Percentiles rank a stretch among this genome's conserved stretches.
phyloP scores from a whole-genome alignment of 2,113 vertebrate genomes.

The Corythaixoides concolor region DNA sequence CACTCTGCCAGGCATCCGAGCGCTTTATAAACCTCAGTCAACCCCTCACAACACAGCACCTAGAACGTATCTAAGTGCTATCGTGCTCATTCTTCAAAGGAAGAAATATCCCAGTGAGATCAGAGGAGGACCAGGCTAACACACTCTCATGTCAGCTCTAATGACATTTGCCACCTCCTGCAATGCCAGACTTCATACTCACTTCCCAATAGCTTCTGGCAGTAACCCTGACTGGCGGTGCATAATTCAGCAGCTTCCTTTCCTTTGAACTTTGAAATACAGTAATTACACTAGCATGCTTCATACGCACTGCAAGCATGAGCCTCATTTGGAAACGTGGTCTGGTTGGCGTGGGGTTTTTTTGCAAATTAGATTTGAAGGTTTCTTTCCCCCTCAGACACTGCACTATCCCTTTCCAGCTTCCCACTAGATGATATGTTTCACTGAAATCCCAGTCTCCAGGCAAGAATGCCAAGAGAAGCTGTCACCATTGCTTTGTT shows the following conservation, averaged over 20 bases:
- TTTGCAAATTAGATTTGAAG: not conserved
- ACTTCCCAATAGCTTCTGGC: not conserved
- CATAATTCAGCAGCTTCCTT: not conserved
- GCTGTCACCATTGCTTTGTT: not conserved
- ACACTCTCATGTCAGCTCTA: not conserved
- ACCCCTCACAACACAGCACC: not conserved
- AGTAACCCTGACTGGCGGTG: not conserved
- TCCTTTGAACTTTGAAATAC: not conserved
- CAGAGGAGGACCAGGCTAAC: not conserved
- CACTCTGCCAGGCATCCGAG: not conserved
- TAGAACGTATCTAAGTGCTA: not conserved
- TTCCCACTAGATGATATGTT: not conserved
- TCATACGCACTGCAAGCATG: not conserved
- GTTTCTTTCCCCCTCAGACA: not conserved
- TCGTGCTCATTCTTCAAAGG: not conserved
- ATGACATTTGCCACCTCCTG: not conserved
- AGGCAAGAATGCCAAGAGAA: not conserved
- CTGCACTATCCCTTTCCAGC: not conserved
- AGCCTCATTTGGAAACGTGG: not conserved
- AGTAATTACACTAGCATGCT: not conserved
- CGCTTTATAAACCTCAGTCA: not conserved
- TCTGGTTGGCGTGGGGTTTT: rapidly evolving
- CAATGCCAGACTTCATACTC: not conserved
- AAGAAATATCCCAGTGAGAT: not conserved
- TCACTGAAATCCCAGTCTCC: not conserved